phyloP scores from a whole-genome alignment of 1,140 invertebrate species.

The Tetraneura akinire region DNA sequence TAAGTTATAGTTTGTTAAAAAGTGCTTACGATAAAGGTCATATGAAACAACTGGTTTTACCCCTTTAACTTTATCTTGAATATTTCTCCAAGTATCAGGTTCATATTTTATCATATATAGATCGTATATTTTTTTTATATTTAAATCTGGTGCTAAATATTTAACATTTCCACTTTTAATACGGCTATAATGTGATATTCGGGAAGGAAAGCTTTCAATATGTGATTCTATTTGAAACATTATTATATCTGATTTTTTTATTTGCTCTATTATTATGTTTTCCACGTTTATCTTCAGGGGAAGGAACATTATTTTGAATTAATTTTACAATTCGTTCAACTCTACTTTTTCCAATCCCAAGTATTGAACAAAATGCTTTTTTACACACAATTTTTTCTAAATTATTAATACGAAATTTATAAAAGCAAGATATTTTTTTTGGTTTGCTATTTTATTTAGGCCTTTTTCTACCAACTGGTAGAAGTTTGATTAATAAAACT shows the following conservation, averaged over 20 bases:
- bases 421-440: not conserved
- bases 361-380: conserved; percentile 1
- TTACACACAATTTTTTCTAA: not conserved
- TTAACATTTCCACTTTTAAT: not conserved
- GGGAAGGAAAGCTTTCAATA: not conserved
- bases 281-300: not conserved
- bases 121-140: not conserved
- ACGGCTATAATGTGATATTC: not conserved
- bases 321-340: not conserved
- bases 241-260: not conserved
- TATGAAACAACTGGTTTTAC: no score
- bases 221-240: not conserved
- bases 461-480: not conserved
- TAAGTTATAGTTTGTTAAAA: no score
- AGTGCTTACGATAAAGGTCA: no score
- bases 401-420: no score
- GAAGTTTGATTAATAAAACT: not conserved
- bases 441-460: not conserved
- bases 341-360: not conserved
- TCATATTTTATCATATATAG: not conserved
- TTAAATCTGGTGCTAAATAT: not conserved
- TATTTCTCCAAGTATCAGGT: not conserved
- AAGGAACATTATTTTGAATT: not conserved
- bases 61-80: no score
- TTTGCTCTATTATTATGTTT: not conserved